phyloP scores from a whole-genome alignment of 2,888 invertebrate species.

The Muschampia plurimacula region DNA sequence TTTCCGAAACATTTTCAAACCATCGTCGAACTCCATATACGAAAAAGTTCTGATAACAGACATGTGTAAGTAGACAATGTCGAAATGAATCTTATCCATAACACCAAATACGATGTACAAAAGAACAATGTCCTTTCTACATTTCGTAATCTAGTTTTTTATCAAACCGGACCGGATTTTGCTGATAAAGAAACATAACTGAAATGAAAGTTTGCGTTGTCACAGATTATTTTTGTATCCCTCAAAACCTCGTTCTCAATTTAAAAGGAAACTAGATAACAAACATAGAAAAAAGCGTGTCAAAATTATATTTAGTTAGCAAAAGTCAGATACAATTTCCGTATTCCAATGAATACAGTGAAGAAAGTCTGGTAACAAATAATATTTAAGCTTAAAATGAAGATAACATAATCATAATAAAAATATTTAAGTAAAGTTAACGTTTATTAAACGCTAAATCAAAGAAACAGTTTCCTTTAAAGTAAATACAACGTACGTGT shows the following conservation, averaged over 20 bases:
- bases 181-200: slow-evolving; percentile 22
- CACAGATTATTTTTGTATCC: slow-evolving; percentile 8
- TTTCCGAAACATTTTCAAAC: too few species aligned
- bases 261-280: slow-evolving; percentile 22
- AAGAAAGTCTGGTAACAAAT: neutral
- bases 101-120: slow-evolving; percentile 10
- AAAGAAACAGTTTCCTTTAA: too few species aligned
- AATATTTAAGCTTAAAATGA: neutral
- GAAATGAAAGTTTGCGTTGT: slow-evolving; percentile 7
- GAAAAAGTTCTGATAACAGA: too few species aligned
- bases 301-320: slow-evolving; percentile 1
- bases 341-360: neutral
- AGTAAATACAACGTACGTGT: neutral
- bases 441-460: neutral
- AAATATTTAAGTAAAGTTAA: neutral
- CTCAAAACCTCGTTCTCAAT: slow-evolving; percentile 13
- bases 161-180: slow-evolving; percentile 32
- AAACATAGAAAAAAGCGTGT: slow-evolving; percentile 6
- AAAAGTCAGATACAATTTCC: slow-evolving; percentile 11
- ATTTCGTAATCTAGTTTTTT: slow-evolving; percentile 7
- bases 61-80: too few species aligned
- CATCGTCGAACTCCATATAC: too few species aligned
- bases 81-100: neutral
- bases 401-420: neutral
- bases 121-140: neutral